These are phyloP conservation scores for Pholis gunnellus DNA, from an alignment of 2,113 vertebrate genomes.

Conservation along the genomic window DNA sequence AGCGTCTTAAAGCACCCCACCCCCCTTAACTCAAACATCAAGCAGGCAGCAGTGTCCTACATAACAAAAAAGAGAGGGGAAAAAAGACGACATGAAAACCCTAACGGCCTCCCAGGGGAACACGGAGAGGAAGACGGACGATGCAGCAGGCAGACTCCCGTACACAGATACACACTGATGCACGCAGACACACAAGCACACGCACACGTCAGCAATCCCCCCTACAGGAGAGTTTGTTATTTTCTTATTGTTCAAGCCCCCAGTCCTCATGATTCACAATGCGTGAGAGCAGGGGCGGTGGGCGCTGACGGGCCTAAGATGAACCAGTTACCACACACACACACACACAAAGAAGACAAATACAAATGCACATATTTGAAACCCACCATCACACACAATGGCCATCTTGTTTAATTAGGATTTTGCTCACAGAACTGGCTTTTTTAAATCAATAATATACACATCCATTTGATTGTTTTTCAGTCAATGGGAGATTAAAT, in stretches of 20 bases:
- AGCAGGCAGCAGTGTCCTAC: slow-evolving; percentile 72
- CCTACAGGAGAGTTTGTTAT: slow-evolving; percentile 48
- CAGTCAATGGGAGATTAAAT: neutral
- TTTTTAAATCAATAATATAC: neutral
- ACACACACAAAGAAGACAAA: slow-evolving; percentile 5
- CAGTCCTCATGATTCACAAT: slow-evolving; percentile 61
- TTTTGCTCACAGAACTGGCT: slow-evolving; percentile 10
- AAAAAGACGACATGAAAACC: slow-evolving; percentile 57
- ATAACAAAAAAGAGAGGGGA: neutral
- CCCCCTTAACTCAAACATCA: slow-evolving; percentile 51
- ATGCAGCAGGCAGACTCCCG: slow-evolving; percentile 43
- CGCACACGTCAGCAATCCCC: slow-evolving; percentile 23
- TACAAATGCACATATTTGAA: slow-evolving; percentile 2
- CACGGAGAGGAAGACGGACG: slow-evolving; percentile 55
- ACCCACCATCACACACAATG: neutral
- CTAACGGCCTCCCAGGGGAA: slow-evolving; percentile 59
- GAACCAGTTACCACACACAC: slow-evolving; percentile 36
- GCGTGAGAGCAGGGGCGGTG: slow-evolving; percentile 37
- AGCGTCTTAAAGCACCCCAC: slow-evolving; percentile 46
- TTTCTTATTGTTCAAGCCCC: slow-evolving; percentile 45
- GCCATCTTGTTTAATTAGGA: slow-evolving; percentile 25
- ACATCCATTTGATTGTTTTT: neutral
- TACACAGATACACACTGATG: slow-evolving; percentile 35
- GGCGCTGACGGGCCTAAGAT: slow-evolving; percentile 42
- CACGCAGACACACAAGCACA: neutral